Evolutionary conservation across 2,113 vertebrate species (phyloP).

Genomic region (Condylura cristata): DNA sequence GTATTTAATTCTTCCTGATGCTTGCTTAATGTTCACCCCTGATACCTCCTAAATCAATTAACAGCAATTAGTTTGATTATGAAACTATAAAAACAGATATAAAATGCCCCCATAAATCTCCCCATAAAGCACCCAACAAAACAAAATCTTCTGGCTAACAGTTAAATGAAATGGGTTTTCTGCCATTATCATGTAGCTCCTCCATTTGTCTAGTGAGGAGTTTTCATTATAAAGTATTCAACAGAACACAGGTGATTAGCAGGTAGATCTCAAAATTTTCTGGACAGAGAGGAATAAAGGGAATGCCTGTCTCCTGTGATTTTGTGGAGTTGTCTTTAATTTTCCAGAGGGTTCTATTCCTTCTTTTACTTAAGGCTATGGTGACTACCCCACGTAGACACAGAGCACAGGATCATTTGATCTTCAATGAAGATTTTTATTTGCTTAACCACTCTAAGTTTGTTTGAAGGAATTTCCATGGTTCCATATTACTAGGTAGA

Average conservation of each 20-base stretch:
- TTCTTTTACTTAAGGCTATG: neutral
- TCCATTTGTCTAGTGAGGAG: neutral
- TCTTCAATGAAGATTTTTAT: neutral
- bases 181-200: neutral
- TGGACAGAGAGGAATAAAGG: neutral
- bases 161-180: neutral
- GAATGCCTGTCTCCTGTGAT: neutral
- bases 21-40: neutral
- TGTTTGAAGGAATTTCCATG: neutral
- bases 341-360: neutral
- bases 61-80: slow-evolving; percentile 14
- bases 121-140: neutral
- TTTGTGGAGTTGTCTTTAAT: neutral
- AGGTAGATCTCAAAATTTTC: neutral
- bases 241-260: neutral
- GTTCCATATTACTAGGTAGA: too few species aligned
- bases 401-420: rapidly evolving
- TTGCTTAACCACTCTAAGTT: neutral
- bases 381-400: neutral
- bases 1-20: neutral
- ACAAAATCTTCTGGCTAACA: neutral
- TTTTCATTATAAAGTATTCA: neutral
- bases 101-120: slow-evolving; percentile 25
- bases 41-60: neutral
- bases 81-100: slow-evolving; percentile 37